A percentile compares a stretch with the other conserved stretches of the same genome.
These are phyloP conservation scores for Tetramorium simillimum DNA, from an alignment of 1,140 invertebrate species.

Conservation along the genomic window DNA sequence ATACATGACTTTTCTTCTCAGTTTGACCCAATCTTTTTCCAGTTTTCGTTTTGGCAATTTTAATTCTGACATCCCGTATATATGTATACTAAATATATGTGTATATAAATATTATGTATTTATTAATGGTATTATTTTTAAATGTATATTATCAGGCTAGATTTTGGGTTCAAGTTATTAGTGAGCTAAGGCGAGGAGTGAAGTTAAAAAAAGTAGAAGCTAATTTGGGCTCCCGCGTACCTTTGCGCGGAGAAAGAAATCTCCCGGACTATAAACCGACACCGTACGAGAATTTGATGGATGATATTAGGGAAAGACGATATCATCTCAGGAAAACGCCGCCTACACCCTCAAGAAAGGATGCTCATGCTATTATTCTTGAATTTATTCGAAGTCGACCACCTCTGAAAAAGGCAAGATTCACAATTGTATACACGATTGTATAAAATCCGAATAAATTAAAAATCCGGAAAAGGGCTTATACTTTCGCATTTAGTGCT, in stretches of 20 bases:
- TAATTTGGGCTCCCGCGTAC: slow-evolving; percentile 84
- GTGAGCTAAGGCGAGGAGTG: slow-evolving; percentile 93
- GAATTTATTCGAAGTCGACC: slow-evolving; percentile 98
- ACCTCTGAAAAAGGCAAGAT: slow-evolving; percentile 94
- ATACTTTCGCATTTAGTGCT: neutral
- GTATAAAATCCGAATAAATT: neutral
- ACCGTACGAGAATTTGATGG: slow-evolving; percentile 99
- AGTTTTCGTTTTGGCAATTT: no score
- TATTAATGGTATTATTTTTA: neutral
- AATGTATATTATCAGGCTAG: slow-evolving; percentile 89
- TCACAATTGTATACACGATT: neutral
- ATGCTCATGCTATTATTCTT: slow-evolving; percentile 97
- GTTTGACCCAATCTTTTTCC: no score
- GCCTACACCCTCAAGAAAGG: slow-evolving; percentile 92
- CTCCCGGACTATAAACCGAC: slow-evolving; percentile 96
- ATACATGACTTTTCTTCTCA: no score
- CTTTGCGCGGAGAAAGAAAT: slow-evolving; percentile 74
- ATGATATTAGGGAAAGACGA: slow-evolving; percentile 95
- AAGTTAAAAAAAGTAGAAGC: slow-evolving; percentile 95
- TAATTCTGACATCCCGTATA: neutral
- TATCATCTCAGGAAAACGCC: slow-evolving; percentile 92
- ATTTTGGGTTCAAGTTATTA: slow-evolving; percentile 98
- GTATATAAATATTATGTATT: no score
- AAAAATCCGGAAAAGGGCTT: neutral
- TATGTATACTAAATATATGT: no score